Base-by-base conservation (phyloP, 2,888 invertebrate genomes). In the Agrotis ipsilon region DNA sequence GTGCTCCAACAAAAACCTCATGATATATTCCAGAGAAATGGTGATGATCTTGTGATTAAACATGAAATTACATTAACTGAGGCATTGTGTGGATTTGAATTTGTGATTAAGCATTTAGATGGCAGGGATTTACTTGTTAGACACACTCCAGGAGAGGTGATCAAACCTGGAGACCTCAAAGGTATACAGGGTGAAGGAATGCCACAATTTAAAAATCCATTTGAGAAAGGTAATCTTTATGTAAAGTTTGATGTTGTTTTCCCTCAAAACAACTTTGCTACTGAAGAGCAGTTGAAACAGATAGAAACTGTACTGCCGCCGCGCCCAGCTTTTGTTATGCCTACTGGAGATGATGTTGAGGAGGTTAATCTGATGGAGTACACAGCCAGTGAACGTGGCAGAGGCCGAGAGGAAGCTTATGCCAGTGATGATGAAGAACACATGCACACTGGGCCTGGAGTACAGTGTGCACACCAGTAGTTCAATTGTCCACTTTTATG, bases 1-100 rank as follows among this genome's bases (percentile, higher is more conserved):
- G 97, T 99, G 54, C 94, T 99, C 72, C 97, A 98, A 89, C 97
- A 98, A 91, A 98, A 98, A 89, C 97, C 97, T 13, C 99, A 99
- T 94, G 97, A 98, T 7, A 89, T 96, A 54, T 99, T 99, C 94
- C 97, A 97, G 88, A 97, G 99, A 78, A 97, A 97, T 72, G 98
- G 97, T 64, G 97, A 98, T 90, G 98, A 98, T 91, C 95, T 98
- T 64, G 93, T 97, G 79, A 97, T 98, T 94, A 97, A 97, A 79
- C 97, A 98, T 88, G 97, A 97, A 71, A 97, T 99, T 54, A 97
- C 97, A 54, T 94, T 99, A 64, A 98, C 98, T 3, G 99, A 99
- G 92, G 98, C 99, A 18, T 95, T 99, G 14, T 99, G 99, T 94
- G 99, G 99, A 9, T 98, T 99, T 92, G 96, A 97, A 72, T 97